Base-by-base conservation (phyloP, 2,113 vertebrate species). In the Monopterus albus region DNA sequence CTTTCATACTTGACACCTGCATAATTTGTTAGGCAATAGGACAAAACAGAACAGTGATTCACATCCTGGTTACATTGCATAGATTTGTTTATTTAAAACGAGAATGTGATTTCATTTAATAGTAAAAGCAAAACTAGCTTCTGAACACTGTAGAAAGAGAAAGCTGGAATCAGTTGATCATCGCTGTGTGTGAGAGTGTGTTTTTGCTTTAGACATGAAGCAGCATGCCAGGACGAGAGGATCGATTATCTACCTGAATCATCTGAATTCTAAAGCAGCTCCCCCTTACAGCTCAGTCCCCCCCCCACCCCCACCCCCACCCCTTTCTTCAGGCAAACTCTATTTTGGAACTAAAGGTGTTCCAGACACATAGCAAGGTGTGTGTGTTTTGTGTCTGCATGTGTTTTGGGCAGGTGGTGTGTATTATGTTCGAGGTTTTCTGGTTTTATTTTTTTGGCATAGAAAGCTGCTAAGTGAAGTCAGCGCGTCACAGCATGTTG, bases 381-480 rank as follows among this genome's bases (percentile, higher is more conserved):
- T 71, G 51, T 51, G 25, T 51, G 52, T 18, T 61, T 40, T 56
- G n/a, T 53, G 13, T 63, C 33, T 40, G 29, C 50, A 33, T 51
- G 55, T 66, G 71, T 81, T 47, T 76, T 56, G 72, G 72, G 58
- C 43, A 17, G 63, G 46, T 69, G 71, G 78, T 70, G 29, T n/a
- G n/a, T n/a, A 57, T 85, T 82, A 81, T 81, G 66, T 62, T 61
- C 8, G 53, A 82, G 50, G 40, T 72, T 66, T 82, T 29, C 45
- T 78, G 25, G 47, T 69, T 66, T n/a, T 63, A 25, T 71, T 79
- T 20, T 78, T 72, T 78, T 90, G 86, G 85, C 86, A 88, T 71
- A 72, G 67, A 90, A 90, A 91, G 89, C 68, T 58, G 85, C 80
- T 70, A 58, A 86, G 81, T 60, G 85, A 88, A 42, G 61, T 58